Base-by-base conservation (phyloP, 2,797 vertebrate species). In the Ataeniobius toweri region DNA sequence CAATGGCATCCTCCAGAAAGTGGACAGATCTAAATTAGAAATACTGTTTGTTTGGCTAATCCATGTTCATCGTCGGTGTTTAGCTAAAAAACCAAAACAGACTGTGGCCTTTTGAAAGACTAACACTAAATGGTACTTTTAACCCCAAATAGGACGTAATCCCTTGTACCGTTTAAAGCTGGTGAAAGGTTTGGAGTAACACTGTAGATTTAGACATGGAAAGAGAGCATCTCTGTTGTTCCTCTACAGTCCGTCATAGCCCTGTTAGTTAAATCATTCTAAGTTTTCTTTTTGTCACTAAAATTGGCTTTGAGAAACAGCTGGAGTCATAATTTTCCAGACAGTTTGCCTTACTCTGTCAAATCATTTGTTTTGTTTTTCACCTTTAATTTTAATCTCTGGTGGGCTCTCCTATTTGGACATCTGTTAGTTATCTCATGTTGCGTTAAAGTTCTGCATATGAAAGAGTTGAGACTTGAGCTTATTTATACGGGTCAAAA, bases 351-450 rank as follows among this genome's bases (percentile, higher is more conserved):
- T 51, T 31, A 56, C 39, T 26, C 26, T 53, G 76, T 65, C 26
- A 48, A 78, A 76, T 78, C 10, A 51, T 53, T 55, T 41, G 50
- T 16, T 36, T 39, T 31, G 65, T 44, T 68, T 44, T 68, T 24
- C 39, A 68, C 39, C 39, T 10, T 71, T 68, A 51, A 20, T 55
- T 73, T 80, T 86, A 65, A 80, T 81, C 78, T 65, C 61, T 74
- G 68, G 9, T 74, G 73, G 61, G 65, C 50, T 67, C 0, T 36
- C 71, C 3, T 79, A 22, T 59, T 77, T 77, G 12, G 36, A 85
- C 24, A 74, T 70, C 58, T 77, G 55, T n/a, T 69, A 31, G 41
- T 70, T 48, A 20, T 69, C 53, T 78, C 16, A 7, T 24, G 53
- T 69, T 24, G 26, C 74, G 61, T 78, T 83, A 39, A 88, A 69